A percentile compares a stretch with the other conserved stretches of the same genome.
phyloP scores from a whole-genome alignment of 2,888 invertebrate species.

The Tinea pellionella region DNA sequence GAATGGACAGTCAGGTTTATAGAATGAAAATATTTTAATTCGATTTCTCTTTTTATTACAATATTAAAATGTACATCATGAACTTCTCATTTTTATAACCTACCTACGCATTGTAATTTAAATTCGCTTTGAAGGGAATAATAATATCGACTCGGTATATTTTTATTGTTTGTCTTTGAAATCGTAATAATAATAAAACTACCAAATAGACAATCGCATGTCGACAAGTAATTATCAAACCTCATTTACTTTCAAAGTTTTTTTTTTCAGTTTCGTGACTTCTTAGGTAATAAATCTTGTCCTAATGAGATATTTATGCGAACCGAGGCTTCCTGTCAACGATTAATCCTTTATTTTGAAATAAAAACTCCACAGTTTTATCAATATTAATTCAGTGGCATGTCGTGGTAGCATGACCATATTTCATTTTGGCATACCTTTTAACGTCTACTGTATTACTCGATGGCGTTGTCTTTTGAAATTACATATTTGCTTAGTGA shows the following conservation, averaged over 20 bases:
- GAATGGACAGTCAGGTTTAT: not conserved
- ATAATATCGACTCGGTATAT: not conserved
- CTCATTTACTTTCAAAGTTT: slow-evolving; percentile 51
- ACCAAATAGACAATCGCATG: slow-evolving; percentile 66
- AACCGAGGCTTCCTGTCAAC: slow-evolving; percentile 48
- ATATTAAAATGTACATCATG: not conserved
- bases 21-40: not conserved
- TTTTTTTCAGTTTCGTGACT: slow-evolving; percentile 60
- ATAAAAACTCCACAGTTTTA: slow-evolving; percentile 38
- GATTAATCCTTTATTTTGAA: slow-evolving; percentile 54
- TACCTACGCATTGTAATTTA: not conserved
- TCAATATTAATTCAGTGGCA: slow-evolving; percentile 30
- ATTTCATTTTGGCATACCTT: slow-evolving; percentile 11
- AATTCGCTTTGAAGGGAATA: not conserved
- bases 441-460: not conserved
- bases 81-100: not conserved
- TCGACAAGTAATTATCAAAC: slow-evolving; percentile 65
- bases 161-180: not conserved
- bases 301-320: slow-evolving; percentile 68
- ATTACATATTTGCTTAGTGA: no score
- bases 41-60: no score
- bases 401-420: slow-evolving; percentile 13
- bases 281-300: slow-evolving; percentile 58
- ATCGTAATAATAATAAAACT: slow-evolving; percentile 7
- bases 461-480: not conserved